Evolutionary conservation across 2,888 invertebrate genomes (phyloP).

Genomic region (Synanthedon vespiformis): DNA sequence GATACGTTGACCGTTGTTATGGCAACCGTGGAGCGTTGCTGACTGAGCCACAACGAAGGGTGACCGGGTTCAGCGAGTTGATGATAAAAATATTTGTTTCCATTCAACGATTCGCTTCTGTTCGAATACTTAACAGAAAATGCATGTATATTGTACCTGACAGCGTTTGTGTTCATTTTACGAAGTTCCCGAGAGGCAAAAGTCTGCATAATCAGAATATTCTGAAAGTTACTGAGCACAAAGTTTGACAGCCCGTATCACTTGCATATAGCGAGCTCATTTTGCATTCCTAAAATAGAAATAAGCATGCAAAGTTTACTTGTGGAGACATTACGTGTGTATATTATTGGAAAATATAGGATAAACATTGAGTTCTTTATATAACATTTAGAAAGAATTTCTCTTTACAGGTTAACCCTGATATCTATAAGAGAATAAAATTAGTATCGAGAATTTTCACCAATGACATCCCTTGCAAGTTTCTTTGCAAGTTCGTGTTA

Average conservation of each 20-base stretch:
- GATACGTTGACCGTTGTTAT: no score
- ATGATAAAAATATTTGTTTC: neutral
- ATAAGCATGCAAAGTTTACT: conserved; percentile 26
- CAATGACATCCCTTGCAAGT: no score
- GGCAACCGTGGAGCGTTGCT: no score
- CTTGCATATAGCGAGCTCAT: conserved; percentile 37
- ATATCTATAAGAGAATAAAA: no score
- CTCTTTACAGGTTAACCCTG: no score
- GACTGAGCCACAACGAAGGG: no score
- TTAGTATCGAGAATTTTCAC: no score
- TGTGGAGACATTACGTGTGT: conserved; percentile 4
- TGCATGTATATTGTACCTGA: neutral
- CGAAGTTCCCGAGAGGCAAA: conserved; percentile 12
- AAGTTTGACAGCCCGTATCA: conserved; percentile 40
- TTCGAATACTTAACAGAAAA: neutral
- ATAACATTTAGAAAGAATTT: no score
- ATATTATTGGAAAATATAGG: neutral
- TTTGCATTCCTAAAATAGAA: conserved; percentile 46
- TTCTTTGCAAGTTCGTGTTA: no score
- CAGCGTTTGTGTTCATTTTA: neutral
- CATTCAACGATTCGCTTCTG: neutral
- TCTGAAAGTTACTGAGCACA: conserved; percentile 21
- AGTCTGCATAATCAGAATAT: conserved; percentile 30
- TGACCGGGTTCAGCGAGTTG: no score
- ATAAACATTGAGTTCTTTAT: no score